A percentile compares a stretch with the other conserved stretches of the same genome.
These are phyloP conservation scores for Porites lutea DNA, from an alignment of 64 coral and sea anemone genomes.

Conservation along the genomic window DNA sequence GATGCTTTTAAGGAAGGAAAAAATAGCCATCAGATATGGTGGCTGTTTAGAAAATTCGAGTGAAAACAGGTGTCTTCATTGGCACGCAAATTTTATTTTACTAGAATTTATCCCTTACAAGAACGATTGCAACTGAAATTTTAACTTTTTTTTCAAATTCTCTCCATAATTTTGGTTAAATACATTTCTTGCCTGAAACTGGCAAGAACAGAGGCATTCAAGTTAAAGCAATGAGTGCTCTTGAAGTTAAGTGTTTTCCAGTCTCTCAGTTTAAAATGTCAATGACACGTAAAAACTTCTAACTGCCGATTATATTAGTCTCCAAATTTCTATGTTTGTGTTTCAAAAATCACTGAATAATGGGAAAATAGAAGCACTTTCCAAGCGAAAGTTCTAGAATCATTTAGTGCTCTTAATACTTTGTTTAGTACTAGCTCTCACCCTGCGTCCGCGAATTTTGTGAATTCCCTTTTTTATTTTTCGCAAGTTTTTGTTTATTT, in stretches of 20 bases:
- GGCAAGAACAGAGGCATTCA: background rate
- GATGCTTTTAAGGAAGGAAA: background rate
- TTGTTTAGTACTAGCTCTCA: too few relatives aligned
- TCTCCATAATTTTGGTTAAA: background rate
- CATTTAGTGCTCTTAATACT: too few relatives aligned
- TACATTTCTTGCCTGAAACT: background rate
- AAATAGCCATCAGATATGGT: background rate
- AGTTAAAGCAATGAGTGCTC: background rate
- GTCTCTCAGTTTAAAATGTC: too few relatives aligned
- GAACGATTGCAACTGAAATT: background rate
- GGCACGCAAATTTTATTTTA: background rate
- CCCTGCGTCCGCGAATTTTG: background rate
- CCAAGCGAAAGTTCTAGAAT: too few relatives aligned
- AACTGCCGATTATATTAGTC: too few relatives aligned
- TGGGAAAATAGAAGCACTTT: too few relatives aligned
- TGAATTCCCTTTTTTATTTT: background rate
- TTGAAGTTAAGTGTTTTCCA: background rate
- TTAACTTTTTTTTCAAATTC: background rate
- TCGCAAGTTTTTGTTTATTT: background rate
- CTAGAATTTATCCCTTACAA: background rate
- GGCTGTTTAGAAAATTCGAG: conserved; percentile 6
- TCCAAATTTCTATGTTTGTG: too few relatives aligned
- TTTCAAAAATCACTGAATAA: too few relatives aligned
- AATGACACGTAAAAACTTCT: too few relatives aligned
- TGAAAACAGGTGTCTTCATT: conserved; percentile 12